Conservation (phyloP, 2,888 invertebrate species). For the Bibio marci region DNA sequence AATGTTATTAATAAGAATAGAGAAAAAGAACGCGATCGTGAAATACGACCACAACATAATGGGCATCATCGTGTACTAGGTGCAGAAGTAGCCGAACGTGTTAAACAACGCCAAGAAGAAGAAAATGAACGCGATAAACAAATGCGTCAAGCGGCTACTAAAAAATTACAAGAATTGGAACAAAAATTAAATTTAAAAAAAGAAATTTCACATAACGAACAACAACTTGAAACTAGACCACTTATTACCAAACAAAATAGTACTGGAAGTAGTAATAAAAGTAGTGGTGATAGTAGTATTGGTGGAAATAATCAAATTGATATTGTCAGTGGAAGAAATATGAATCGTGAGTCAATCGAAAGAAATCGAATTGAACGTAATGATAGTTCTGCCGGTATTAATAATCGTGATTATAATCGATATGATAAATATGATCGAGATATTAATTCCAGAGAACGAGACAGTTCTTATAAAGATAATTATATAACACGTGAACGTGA, state of each 20-base stretch:
- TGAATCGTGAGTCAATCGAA: neutral
- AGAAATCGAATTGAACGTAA: constrained; percentile 9
- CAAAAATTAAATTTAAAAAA: constrained; percentile 45
- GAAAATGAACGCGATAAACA: constrained; percentile 65
- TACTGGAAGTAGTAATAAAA: constrained; percentile 25
- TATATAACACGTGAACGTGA: constrained; percentile 18
- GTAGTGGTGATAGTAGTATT: neutral
- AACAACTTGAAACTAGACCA: constrained; percentile 8
- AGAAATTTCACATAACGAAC: constrained; percentile 8
- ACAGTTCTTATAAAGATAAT: constrained; percentile 12
- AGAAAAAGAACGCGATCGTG: constrained; percentile 16
- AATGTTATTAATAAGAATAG: constrained; percentile 9
- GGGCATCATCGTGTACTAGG: constrained; percentile 50
- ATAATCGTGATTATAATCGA: constrained; percentile 12
- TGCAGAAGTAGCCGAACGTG: constrained; percentile 63
- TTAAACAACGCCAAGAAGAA: constrained; percentile 71
- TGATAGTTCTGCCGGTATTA: constrained; percentile 5
- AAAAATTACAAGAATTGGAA: constrained; percentile 50
- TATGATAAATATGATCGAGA: constrained; percentile 12
- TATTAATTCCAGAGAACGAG: constrained; percentile 11
- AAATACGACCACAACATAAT: constrained; percentile 29
- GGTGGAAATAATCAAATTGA: neutral
- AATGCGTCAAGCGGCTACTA: constrained; percentile 38
- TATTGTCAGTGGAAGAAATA: neutral
- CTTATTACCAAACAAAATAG: constrained; percentile 12